phyloP scores from a whole-genome alignment of 2,888 invertebrate species.

The Panzeria rudis region DNA sequence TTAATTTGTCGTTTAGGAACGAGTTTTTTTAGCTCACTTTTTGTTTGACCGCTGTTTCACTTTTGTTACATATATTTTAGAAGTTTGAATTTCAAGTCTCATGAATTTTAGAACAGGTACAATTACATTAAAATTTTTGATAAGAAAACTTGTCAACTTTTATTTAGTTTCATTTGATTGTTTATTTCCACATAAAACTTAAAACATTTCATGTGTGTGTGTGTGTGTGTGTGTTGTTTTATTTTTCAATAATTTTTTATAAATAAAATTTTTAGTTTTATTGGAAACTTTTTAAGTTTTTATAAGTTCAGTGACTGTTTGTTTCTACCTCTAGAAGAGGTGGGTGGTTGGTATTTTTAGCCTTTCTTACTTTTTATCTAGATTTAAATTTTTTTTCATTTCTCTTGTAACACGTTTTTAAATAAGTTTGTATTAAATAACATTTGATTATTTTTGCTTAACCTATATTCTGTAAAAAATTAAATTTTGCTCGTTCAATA shows the following conservation, averaged over 20 bases:
- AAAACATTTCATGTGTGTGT: not conserved
- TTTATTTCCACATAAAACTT: too few species aligned
- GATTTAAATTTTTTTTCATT: not conserved
- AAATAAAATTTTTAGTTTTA: too few species aligned
- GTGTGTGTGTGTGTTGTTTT: not conserved
- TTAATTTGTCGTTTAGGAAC: not conserved
- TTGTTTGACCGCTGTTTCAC: not conserved
- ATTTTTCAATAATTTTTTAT: not conserved
- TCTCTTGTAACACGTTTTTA: too few species aligned
- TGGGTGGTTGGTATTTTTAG: not conserved
- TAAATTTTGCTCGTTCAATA: too few species aligned
- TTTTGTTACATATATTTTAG: not conserved
- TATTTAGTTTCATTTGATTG: not conserved
- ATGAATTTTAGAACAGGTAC: not conserved
- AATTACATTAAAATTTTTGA: too few species aligned
- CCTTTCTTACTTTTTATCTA: not conserved
- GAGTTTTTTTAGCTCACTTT: not conserved
- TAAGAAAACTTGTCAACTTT: not conserved
- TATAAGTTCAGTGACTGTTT: not conserved
- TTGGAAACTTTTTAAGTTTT: not conserved
- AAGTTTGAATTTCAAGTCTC: not conserved
- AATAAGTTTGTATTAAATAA: too few species aligned
- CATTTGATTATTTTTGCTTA: too few species aligned
- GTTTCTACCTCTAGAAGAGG: not conserved
- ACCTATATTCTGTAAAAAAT: too few species aligned